These are phyloP conservation scores for Quadroppia sp. DNA, from an alignment of 2,888 invertebrate genomes.

Conservation along the genomic window DNA sequence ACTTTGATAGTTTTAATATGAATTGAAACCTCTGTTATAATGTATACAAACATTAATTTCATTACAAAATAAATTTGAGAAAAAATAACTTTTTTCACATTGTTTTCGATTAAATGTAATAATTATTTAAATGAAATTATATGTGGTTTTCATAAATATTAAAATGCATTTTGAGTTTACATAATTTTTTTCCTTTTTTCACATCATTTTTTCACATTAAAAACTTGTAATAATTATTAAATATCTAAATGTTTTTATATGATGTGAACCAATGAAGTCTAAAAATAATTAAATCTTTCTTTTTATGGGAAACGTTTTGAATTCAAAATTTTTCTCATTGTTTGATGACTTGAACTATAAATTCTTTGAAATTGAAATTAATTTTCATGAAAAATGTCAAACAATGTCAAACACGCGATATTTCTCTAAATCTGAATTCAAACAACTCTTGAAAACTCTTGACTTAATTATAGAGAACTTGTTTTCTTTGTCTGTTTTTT, in stretches of 20 bases:
- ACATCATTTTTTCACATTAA: neutral
- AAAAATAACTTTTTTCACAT: too few relatives aligned
- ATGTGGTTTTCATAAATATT: too few relatives aligned
- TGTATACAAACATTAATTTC: too few relatives aligned
- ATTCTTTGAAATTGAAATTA: neutral
- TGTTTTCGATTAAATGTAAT: too few relatives aligned
- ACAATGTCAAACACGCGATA: constrained; percentile 4
- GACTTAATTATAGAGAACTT: constrained; percentile 13
- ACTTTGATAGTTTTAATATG: too few relatives aligned
- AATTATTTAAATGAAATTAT: too few relatives aligned
- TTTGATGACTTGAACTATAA: neutral
- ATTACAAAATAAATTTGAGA: too few relatives aligned
- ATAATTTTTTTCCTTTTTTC: neutral
- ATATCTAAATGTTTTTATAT: neutral
- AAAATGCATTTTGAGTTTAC: too few relatives aligned
- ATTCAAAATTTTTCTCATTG: constrained; percentile 20
- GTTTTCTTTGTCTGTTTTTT: constrained; percentile 6
- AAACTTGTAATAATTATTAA: neutral
- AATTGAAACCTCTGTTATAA: too few relatives aligned
- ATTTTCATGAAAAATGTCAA: constrained; percentile 12
- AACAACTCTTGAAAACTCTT: neutral
- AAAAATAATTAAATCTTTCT: constrained; percentile 5
- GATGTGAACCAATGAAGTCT: constrained; percentile 12
- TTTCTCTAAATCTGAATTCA: neutral
- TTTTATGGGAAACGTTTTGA: constrained; percentile 15